phyloP scores from a whole-genome alignment of 2,888 invertebrate genomes.

The Sarcophaga carnaria region DNA sequence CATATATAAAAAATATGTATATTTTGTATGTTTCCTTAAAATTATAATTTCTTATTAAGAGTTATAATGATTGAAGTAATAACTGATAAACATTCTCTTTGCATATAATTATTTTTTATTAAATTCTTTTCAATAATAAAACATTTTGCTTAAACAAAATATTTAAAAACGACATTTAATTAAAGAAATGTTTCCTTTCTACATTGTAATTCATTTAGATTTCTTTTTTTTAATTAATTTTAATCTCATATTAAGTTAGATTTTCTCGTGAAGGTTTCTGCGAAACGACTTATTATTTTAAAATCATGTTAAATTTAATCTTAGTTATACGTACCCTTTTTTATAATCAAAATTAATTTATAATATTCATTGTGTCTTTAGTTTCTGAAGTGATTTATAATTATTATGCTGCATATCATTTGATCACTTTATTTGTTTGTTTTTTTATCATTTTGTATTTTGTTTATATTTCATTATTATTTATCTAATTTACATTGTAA shows the following conservation, averaged over 20 bases:
- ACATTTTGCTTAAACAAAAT: slow-evolving; percentile 9
- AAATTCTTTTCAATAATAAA: slow-evolving; percentile 9
- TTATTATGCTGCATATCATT: not conserved
- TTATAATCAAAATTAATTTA: slow-evolving; percentile 32
- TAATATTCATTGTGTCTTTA: slow-evolving; percentile 39
- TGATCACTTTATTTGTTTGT: too few species aligned
- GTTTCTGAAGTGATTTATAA: slow-evolving; percentile 57
- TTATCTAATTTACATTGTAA: slow-evolving; percentile 36
- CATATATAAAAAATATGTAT: too few species aligned
- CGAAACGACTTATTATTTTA: slow-evolving; percentile 61
- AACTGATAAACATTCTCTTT: too few species aligned
- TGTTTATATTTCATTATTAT: slow-evolving; percentile 53
- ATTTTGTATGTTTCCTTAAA: too few species aligned
- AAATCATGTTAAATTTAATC: slow-evolving; percentile 6
- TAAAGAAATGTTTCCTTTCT: too few species aligned
- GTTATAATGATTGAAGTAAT: too few species aligned
- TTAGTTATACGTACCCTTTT: not conserved
- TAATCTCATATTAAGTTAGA: not conserved
- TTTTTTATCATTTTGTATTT: slow-evolving; percentile 28
- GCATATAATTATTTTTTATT: too few species aligned
- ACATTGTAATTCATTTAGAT: too few species aligned
- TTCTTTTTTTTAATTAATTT: not conserved
- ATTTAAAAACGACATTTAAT: too few species aligned
- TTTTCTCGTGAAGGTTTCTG: slow-evolving; percentile 54
- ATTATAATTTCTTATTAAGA: too few species aligned